Conservation (phyloP, 2,113 vertebrate species). For the Siphamia tubifer region DNA sequence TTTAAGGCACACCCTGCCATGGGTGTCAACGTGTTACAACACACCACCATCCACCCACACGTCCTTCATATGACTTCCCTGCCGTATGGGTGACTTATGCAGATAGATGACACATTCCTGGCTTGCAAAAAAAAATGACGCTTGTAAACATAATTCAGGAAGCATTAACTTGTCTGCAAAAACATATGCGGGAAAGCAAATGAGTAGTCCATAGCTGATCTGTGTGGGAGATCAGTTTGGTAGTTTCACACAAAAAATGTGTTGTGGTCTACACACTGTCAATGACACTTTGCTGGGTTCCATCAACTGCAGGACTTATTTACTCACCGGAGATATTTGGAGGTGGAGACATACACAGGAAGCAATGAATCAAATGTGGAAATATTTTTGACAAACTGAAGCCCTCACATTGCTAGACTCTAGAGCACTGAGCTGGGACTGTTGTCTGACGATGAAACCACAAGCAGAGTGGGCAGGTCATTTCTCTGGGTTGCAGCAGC, state of each 20-base stretch:
- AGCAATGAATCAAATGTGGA: not conserved
- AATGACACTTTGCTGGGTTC: not conserved
- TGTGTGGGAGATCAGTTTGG: no score
- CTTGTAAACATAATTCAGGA: not conserved
- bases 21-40: no score
- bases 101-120: no score
- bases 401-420: not conserved
- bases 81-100: no score
- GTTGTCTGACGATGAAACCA: not conserved
- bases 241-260: not conserved
- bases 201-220: not conserved
- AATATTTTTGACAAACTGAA: not conserved
- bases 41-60: no score
- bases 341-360: not conserved
- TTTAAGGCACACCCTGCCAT: no score
- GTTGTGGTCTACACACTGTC: not conserved
- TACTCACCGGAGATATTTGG: not conserved
- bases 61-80: no score
- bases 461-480: slow-evolving; percentile 4
- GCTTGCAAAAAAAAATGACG: no score
- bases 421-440: not conserved
- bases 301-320: not conserved
- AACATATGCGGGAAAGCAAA: not conserved
- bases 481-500: slow-evolving; percentile 1
- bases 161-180: no score